These are phyloP conservation scores for Pegoplata infirma DNA, from an alignment of 2,888 invertebrate species.

Conservation along the genomic window DNA sequence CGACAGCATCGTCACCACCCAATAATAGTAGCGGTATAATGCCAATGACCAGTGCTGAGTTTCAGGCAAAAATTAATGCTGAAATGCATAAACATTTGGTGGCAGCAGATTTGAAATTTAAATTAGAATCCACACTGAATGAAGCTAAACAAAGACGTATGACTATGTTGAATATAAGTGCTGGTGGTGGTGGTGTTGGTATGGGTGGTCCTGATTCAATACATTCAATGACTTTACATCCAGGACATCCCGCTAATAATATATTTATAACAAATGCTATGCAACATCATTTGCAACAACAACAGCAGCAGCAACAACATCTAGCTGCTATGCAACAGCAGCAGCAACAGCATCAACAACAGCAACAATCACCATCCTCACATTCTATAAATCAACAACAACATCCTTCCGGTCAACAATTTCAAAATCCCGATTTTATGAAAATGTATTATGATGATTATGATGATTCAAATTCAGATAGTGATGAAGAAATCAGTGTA, in stretches of 20 bases:
- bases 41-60: slow-evolving; percentile 69
- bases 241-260: slow-evolving; percentile 66
- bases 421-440: slow-evolving; percentile 74
- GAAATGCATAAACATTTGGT: slow-evolving; percentile 77
- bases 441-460: slow-evolving; percentile 78
- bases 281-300: slow-evolving; percentile 72
- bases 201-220: slow-evolving; percentile 19
- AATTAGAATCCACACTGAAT: slow-evolving; percentile 73
- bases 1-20: slow-evolving; percentile 71
- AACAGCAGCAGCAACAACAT: slow-evolving; percentile 70
- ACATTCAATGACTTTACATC: slow-evolving; percentile 64
- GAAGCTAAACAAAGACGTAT: slow-evolving; percentile 72
- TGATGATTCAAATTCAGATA: slow-evolving; percentile 82
- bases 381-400: slow-evolving; percentile 46
- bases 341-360: slow-evolving; percentile 71
- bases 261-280: slow-evolving; percentile 64
- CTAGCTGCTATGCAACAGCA: slow-evolving; percentile 54
- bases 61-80: slow-evolving; percentile 76
- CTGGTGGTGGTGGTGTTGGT: slow-evolving; percentile 50
- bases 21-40: slow-evolving; percentile 55
- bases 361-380: slow-evolving; percentile 68
- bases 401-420: slow-evolving; percentile 67
- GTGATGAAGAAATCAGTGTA: slow-evolving; percentile 91
- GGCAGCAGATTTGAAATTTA: slow-evolving; percentile 75
- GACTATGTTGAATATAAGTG: slow-evolving; percentile 62